A percentile compares a stretch with the other conserved stretches of the same genome.
Evolutionary conservation across 2,888 invertebrate species (phyloP).

Genomic region (Diabrotica balteata): DNA sequence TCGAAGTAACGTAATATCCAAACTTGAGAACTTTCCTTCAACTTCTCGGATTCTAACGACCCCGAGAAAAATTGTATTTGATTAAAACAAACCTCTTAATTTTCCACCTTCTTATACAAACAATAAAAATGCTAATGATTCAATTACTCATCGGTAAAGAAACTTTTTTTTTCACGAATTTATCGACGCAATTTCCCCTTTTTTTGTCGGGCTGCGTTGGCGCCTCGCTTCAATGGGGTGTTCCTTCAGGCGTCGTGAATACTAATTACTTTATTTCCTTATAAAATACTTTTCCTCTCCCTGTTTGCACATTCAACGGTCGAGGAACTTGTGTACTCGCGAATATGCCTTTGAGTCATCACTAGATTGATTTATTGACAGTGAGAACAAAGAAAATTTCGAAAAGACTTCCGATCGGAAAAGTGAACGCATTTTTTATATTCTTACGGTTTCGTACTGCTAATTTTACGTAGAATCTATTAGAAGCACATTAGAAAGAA

Average conservation of each 20-base stretch:
- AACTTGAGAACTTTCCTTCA: too few relatives aligned
- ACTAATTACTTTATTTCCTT: slow-evolving; percentile 24
- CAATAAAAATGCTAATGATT: slow-evolving; percentile 22
- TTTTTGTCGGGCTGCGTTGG: slow-evolving; percentile 3
- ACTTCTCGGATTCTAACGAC: too few relatives aligned
- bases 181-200: slow-evolving; percentile 19
- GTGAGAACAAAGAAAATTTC: too few relatives aligned
- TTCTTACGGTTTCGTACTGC: too few relatives aligned
- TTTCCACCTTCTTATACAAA: slow-evolving; percentile 5
- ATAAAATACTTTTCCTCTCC: slow-evolving; percentile 7
- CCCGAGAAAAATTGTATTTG: not conserved
- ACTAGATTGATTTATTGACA: too few relatives aligned
- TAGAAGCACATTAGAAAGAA: too few relatives aligned
- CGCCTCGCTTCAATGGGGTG: slow-evolving; percentile 6
- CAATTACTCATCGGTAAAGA: slow-evolving; percentile 18
- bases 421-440: too few relatives aligned
- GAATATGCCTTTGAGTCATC: too few relatives aligned
- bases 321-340: not conserved
- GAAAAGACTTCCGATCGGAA: too few relatives aligned
- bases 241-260: slow-evolving; percentile 18
- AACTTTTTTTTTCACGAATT: slow-evolving; percentile 13
- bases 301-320: slow-evolving; percentile 1
- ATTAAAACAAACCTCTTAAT: not conserved
- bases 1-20: too few relatives aligned
- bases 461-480: too few relatives aligned